These are phyloP conservation scores for Drosophila carrolli DNA, from an alignment of 1,140 invertebrate species.

Conservation along the genomic window DNA sequence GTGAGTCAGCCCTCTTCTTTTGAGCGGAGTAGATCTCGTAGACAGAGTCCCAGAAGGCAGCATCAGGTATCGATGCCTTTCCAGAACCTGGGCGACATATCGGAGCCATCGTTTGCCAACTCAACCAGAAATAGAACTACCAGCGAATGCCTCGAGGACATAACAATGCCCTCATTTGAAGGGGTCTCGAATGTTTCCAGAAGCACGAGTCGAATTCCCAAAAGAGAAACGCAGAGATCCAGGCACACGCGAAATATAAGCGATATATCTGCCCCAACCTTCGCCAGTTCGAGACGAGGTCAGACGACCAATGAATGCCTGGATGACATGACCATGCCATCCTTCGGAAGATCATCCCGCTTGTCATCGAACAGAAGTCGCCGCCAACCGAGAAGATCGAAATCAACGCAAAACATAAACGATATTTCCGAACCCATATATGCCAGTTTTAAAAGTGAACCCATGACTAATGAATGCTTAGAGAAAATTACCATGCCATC, in stretches of 20 bases:
- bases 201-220: conserved; percentile 1
- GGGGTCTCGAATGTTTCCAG: background rate
- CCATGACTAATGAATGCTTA: conserved; percentile 8
- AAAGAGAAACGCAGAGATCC: conserved; percentile 5
- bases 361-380: background rate
- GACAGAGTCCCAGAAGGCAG: background rate
- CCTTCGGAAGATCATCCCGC: background rate
- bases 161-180: conserved; percentile 22
- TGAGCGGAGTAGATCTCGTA: background rate
- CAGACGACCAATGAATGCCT: conserved; percentile 1
- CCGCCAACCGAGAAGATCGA: conserved; percentile 1
- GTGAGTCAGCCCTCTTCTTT: conserved; percentile 11
- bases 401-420: background rate
- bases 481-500: conserved; percentile 16
- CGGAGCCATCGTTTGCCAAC: conserved; percentile 19
- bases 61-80: background rate
- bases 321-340: conserved; percentile 21
- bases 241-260: background rate
- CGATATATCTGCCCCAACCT: background rate
- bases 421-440: background rate
- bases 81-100: conserved; percentile 12
- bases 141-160: conserved; percentile 29
- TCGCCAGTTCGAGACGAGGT: background rate
- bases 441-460: background rate
- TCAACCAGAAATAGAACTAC: background rate